These are phyloP conservation scores for Sphaeramia orbicularis DNA, from an alignment of 2,797 vertebrate species.

Conservation along the genomic window DNA sequence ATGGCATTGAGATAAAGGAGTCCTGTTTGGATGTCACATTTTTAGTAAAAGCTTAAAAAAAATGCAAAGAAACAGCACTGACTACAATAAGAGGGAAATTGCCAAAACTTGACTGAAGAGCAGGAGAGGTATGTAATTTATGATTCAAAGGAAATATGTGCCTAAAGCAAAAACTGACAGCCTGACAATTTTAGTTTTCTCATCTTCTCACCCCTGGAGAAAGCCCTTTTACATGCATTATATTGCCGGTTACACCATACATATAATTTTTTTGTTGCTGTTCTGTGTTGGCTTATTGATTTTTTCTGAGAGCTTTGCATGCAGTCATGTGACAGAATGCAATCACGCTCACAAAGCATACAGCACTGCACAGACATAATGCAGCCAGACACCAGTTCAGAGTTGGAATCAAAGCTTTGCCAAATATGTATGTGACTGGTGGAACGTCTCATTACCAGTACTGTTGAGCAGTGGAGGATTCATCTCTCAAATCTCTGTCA, in stretches of 20 bases:
- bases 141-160: conserved; percentile 26
- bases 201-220: conserved; percentile 15
- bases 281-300: conserved; percentile 44
- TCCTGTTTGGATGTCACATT: not conserved
- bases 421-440: conserved; percentile 54
- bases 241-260: conserved; percentile 27
- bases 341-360: conserved; percentile 20
- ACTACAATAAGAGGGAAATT: not conserved
- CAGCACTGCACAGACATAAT: conserved; percentile 32
- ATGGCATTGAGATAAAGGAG: not conserved
- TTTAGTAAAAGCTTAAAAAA: not conserved
- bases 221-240: conserved; percentile 31
- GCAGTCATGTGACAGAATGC: conserved; percentile 15
- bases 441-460: conserved; percentile 55
- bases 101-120: not conserved
- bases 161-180: conserved; percentile 13
- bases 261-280: conserved; percentile 41
- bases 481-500: conserved; percentile 42
- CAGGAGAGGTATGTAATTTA: not conserved
- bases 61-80: not conserved
- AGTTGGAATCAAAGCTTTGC: conserved; percentile 66
- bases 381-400: conserved; percentile 39
- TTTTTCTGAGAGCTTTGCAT: conserved; percentile 49
- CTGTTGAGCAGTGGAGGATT: conserved; percentile 49
- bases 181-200: conserved; percentile 20